A percentile compares a stretch with the other conserved stretches of the same genome.
Conservation (phyloP, 2,113 vertebrate species). For the Sturnus vulgaris region DNA sequence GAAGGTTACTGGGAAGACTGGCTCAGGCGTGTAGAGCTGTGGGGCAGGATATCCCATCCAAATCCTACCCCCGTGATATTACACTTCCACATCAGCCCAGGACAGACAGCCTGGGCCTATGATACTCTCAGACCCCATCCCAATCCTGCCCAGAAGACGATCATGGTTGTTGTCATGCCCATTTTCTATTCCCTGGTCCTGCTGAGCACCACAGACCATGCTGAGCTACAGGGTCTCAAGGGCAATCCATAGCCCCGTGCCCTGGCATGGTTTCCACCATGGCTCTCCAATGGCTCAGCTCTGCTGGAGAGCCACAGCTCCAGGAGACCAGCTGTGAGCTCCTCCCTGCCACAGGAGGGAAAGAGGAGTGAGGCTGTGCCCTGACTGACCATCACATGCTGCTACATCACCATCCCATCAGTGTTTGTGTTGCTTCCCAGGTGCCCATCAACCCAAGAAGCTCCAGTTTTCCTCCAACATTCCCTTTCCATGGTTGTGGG, state of each 20-base stretch:
- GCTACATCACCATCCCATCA: background rate
- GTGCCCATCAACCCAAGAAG: background rate
- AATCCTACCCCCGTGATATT: background rate
- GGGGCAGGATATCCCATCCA: background rate
- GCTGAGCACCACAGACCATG: background rate
- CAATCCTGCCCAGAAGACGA: background rate
- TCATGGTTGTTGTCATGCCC: accelerated
- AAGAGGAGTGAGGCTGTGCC: background rate
- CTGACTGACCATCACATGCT: background rate
- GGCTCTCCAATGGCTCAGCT: background rate
- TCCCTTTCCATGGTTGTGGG: background rate
- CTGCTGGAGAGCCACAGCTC: background rate
- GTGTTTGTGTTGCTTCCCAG: accelerated
- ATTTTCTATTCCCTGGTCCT: background rate
- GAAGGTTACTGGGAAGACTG: background rate
- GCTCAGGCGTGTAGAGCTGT: background rate
- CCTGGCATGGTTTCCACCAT: accelerated
- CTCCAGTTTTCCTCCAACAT: background rate
- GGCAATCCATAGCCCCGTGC: background rate
- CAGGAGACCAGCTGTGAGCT: background rate
- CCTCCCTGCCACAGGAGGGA: background rate
- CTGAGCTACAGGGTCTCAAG: background rate
- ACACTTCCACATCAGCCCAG: background rate
- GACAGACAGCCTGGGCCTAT: background rate
- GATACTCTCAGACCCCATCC: background rate